Evolutionary conservation across 2,888 invertebrate genomes (phyloP).

Genomic region (Meganola albula): DNA sequence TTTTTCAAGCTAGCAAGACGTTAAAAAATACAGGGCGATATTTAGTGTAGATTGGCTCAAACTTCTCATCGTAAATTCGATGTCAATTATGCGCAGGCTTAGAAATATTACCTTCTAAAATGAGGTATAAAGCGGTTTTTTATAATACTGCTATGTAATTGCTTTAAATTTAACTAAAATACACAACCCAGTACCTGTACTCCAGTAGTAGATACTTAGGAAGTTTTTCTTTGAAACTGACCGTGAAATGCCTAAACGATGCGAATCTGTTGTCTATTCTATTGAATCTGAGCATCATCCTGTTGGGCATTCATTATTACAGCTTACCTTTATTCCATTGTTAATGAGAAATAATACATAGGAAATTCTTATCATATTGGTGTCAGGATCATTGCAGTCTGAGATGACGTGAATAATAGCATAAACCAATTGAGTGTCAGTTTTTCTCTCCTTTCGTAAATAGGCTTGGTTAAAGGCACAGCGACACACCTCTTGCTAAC

Average conservation of each 20-base stretch:
- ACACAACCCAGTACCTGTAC: no score
- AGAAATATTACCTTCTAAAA: no score
- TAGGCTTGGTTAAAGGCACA: neutral
- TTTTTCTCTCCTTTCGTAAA: conserved; percentile 10
- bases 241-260: conserved; percentile 29
- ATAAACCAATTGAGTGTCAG: no score
- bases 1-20: conserved; percentile 21
- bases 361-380: conserved; percentile 9
- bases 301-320: conserved; percentile 19
- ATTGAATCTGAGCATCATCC: conserved; percentile 17
- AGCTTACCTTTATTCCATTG: neutral
- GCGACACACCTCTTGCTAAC: neutral
- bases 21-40: no score
- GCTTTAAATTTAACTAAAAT: no score
- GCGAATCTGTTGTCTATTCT: conserved; percentile 18
- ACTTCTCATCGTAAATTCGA: no score
- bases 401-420: no score
- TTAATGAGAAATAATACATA: conserved; percentile 9
- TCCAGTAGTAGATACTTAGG: conserved; percentile 13
- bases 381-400: no score
- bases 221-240: conserved; percentile 23
- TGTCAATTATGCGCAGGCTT: no score
- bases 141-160: no score
- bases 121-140: no score
- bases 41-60: no score